Conservation (phyloP, 2,888 invertebrate genomes). For the Helobdella robusta region DNA sequence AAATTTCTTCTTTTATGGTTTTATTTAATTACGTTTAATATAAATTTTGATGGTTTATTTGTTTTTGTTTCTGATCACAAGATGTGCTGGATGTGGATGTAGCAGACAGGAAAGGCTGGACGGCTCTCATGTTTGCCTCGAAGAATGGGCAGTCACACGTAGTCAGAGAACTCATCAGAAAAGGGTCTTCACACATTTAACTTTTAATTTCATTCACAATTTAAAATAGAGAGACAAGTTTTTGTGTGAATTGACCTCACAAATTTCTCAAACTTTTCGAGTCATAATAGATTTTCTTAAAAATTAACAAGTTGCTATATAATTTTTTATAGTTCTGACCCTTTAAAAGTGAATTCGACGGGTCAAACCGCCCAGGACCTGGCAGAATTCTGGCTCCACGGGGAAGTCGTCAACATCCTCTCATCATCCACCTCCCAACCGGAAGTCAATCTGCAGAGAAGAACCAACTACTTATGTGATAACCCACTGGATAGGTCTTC, state of each 20-base stretch:
- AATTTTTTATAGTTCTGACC: constrained; percentile 45
- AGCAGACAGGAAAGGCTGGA: constrained; percentile 41
- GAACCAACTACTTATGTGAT: constrained; percentile 42
- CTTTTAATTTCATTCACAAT: too few relatives aligned
- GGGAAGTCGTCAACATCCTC: constrained; percentile 37
- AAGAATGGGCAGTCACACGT: constrained; percentile 43
- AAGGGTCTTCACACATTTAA: too few relatives aligned
- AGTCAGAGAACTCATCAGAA: constrained; percentile 40
- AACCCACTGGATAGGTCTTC: constrained; percentile 43
- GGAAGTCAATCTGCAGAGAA: constrained; percentile 31
- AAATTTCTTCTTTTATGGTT: too few relatives aligned
- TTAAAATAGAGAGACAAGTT: too few relatives aligned
- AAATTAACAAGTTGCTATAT: too few relatives aligned
- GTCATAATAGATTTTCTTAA: too few relatives aligned
- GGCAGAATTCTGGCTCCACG: constrained; percentile 46
- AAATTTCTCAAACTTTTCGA: too few relatives aligned
- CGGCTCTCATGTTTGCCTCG: constrained; percentile 48
- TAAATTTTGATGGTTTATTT: too few relatives aligned
- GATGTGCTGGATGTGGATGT: constrained; percentile 29
- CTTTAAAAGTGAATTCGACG: constrained; percentile 40
- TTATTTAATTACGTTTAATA: too few relatives aligned
- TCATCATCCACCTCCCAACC: constrained; percentile 18
- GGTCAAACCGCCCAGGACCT: constrained; percentile 48
- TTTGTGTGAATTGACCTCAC: too few relatives aligned
- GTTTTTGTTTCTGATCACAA: too few relatives aligned